Evolutionary conservation across 2,113 vertebrate species (phyloP).

Genomic region (Bagarius yarrelli): DNA sequence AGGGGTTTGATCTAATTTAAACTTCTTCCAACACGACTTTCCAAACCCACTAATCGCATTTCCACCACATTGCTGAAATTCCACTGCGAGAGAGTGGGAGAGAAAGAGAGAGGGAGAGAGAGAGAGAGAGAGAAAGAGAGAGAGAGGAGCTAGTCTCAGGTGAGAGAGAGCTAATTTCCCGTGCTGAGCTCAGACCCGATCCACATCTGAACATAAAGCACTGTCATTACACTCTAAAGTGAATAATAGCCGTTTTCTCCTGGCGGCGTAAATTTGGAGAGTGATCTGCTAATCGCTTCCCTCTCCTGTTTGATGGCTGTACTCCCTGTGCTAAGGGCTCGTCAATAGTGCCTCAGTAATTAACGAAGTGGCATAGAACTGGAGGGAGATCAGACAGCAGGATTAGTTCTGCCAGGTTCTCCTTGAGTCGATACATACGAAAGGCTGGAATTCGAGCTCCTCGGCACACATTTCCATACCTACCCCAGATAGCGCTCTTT

Average conservation of each 20-base stretch:
- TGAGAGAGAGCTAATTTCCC: conserved; percentile 33
- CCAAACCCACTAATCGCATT: conserved; percentile 35
- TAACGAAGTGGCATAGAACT: conserved; percentile 62
- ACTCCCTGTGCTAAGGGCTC: conserved; percentile 53
- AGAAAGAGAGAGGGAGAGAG: no score
- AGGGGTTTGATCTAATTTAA: conserved; percentile 22
- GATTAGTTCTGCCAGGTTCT: conserved; percentile 64
- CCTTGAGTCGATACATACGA: conserved; percentile 55
- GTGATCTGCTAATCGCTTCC: conserved; percentile 52
- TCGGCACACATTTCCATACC: conserved; percentile 54
- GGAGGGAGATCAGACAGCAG: conserved; percentile 59
- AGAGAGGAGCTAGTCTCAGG: conserved; percentile 33
- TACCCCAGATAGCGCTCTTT: conserved; percentile 49
- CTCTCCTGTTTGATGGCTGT: conserved; percentile 52
- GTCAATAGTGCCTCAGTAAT: conserved; percentile 63
- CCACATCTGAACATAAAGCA: conserved; percentile 47
- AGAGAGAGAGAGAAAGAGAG: neutral
- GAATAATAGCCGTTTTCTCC: conserved; percentile 51
- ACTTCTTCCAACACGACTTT: conserved; percentile 24
- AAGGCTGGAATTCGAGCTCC: conserved; percentile 41
- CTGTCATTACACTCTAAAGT: conserved; percentile 50
- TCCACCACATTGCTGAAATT: conserved; percentile 31
- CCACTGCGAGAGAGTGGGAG: conserved; percentile 24
- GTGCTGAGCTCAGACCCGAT: conserved; percentile 37
- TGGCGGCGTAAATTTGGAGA: conserved; percentile 52